Conservation (phyloP, 2,888 invertebrate species). For the Pristionchus entomophagus region DNA sequence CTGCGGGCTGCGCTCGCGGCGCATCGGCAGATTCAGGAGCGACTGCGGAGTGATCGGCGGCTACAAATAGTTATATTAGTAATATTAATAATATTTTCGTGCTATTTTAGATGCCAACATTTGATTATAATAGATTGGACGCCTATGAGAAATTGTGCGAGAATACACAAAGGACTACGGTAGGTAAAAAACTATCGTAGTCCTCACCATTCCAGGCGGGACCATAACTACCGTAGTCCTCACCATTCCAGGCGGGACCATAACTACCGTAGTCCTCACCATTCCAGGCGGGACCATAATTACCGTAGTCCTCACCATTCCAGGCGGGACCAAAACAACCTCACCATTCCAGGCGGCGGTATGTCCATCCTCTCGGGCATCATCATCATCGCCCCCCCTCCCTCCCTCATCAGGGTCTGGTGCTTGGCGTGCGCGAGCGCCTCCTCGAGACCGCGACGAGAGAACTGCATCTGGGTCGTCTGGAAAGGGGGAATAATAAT, state of each 20-base stretch:
- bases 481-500: background rate
- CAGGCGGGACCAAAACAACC: no score
- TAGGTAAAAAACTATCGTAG: no score
- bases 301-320: no score
- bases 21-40: conserved; percentile 18
- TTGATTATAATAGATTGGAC: no score
- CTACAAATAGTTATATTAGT: background rate
- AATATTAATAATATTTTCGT: background rate
- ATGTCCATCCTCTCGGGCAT: background rate
- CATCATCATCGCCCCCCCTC: background rate
- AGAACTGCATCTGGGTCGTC: conserved; percentile 44
- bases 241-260: no score
- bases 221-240: no score
- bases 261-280: no score
- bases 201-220: no score
- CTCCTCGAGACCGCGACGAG: conserved; percentile 29
- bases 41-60: background rate
- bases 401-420: background rate
- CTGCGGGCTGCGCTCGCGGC: conserved; percentile 1
- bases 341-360: conserved; percentile 26
- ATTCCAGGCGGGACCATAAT: no score
- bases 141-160: no score
- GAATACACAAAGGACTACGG: no score
- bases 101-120: no score
- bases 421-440: conserved; percentile 14